phyloP scores from a whole-genome alignment of 2,113 vertebrate species.

The Anser cygnoides region DNA sequence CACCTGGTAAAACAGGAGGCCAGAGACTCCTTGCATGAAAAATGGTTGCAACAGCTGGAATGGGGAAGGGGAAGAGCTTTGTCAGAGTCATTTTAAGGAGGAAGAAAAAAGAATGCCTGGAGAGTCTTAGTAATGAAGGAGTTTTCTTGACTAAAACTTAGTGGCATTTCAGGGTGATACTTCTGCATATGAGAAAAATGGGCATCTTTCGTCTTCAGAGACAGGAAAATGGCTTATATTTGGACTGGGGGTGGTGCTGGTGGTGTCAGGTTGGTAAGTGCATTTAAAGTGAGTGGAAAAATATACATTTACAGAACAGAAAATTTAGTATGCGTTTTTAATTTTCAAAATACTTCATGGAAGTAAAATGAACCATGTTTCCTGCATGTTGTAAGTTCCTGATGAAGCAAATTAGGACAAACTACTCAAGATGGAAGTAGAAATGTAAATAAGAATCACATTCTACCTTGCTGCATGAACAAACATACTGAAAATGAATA shows the following conservation, averaged over 20 bases:
- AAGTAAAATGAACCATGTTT: background rate
- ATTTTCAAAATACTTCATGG: background rate
- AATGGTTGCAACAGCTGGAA: background rate
- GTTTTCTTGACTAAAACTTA: background rate
- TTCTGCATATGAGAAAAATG: background rate
- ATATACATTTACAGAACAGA: background rate
- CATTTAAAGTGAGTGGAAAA: background rate
- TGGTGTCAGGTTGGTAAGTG: background rate
- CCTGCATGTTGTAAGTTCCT: background rate
- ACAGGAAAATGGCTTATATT: background rate
- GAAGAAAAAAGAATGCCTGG: background rate
- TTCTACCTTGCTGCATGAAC: background rate
- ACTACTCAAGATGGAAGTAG: background rate
- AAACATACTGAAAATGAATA: background rate
- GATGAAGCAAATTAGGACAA: background rate
- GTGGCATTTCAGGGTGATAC: background rate
- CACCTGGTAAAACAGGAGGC: background rate
- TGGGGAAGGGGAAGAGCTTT: background rate
- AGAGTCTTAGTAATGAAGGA: background rate
- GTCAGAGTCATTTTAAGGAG: background rate
- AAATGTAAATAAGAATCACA: background rate
- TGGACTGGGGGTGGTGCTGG: background rate
- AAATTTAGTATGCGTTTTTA: background rate
- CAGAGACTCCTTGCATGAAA: background rate
- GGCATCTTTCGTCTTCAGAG: background rate